Conservation (phyloP, 2,888 invertebrate species). For the Tipula lateralis region DNA sequence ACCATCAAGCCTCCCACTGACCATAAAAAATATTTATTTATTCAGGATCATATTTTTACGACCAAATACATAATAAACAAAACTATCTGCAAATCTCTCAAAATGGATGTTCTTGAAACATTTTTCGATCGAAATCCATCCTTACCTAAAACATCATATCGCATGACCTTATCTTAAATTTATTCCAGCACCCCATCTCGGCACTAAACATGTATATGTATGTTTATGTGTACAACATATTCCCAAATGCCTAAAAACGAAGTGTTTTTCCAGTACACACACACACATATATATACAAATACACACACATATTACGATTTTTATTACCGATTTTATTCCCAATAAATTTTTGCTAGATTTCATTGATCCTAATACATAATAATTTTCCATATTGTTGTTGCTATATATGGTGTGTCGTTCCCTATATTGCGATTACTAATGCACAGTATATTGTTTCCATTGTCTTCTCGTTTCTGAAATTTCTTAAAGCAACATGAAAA, state of each 20-base stretch:
- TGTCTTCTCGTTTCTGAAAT: not conserved
- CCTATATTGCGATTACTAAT: not conserved
- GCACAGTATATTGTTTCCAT: not conserved
- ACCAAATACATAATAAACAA: not conserved
- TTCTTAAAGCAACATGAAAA: not conserved
- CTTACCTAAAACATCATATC: not conserved
- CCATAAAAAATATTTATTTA: not conserved
- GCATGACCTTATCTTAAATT: not conserved
- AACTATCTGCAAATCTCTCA: not conserved
- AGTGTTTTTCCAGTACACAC: not conserved
- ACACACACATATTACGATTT: not conserved
- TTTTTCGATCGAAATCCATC: not conserved
- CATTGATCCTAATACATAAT: constrained; percentile 19
- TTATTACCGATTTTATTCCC: not conserved
- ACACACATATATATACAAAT: not conserved
- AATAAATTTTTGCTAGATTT: constrained; percentile 19
- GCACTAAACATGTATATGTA: not conserved
- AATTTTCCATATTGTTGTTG: not conserved
- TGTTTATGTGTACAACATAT: too few relatives aligned
- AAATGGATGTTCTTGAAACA: not conserved
- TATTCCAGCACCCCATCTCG: not conserved
- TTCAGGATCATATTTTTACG: not conserved
- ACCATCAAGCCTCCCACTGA: not conserved
- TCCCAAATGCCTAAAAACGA: not conserved
- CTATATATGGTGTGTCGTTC: too few relatives aligned